Conservation (phyloP, 2,888 invertebrate species). For the Patella pellucida region DNA sequence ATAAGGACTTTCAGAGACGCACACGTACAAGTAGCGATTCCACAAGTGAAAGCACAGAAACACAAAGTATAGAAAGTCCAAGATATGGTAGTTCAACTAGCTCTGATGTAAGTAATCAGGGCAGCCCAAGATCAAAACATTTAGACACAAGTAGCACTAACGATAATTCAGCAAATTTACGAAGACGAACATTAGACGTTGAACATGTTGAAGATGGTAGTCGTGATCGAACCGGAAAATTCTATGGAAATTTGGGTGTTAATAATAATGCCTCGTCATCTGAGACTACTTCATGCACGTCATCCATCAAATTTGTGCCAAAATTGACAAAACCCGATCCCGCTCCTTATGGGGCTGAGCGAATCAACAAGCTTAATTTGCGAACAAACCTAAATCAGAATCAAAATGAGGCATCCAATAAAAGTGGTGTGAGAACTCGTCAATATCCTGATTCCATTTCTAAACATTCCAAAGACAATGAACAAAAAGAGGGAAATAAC, state of each 20-base stretch:
- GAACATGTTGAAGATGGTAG: not conserved
- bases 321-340: too few species aligned
- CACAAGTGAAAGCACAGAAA: not conserved
- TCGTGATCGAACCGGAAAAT: not conserved
- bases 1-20: not conserved
- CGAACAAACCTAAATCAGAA: conserved; percentile 6
- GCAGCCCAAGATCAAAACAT: not conserved
- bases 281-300: not conserved
- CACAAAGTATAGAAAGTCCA: not conserved
- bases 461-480: conserved; percentile 28
- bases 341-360: not conserved
- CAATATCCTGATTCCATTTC: conserved; percentile 21
- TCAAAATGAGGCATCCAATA: not conserved
- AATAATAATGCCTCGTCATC: not conserved
- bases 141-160: not conserved
- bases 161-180: not conserved
- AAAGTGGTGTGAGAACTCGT: not conserved
- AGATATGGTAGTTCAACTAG: not conserved
- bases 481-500: conserved; percentile 8
- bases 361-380: not conserved
- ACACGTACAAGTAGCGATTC: not conserved
- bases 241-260: not conserved
- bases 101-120: not conserved
- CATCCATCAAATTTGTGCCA: not conserved
- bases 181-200: not conserved